Base-by-base conservation (phyloP, 2,888 invertebrate species). In the Patella ulyssiponensis region DNA sequence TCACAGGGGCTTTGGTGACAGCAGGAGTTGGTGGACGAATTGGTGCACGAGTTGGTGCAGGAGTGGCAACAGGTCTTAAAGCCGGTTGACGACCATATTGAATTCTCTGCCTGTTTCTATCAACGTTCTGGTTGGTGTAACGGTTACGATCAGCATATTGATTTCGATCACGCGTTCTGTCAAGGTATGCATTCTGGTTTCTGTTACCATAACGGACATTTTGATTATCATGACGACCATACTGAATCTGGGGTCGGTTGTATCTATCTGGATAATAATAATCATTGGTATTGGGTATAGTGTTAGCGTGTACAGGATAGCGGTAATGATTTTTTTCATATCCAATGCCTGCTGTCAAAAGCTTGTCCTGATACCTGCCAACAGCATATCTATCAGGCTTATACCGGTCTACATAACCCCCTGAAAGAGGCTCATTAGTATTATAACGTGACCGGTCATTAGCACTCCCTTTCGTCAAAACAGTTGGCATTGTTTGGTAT, bases 401-500 rank as follows among this genome's bases (percentile, higher is more conserved):
- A 64, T 12, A 64, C 14, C 23, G 64, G 23, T 64, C 64, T 23
- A 64, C 20, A 15, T 64, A 64, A 64, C 64, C 64, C 23, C 64
- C 64, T 23, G 64, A 64, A 64, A 64, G 64, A 64, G 64, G 64
- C 20, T 64, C 20, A 44, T 44, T 44, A 64, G 20, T 23, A 64
- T 64, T 64, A 64, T 64, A 64, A 23, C 64, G 20, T 23, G 20
- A 64, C 9, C 64, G 23, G 23, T 64, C 64, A 64, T 64, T 64
- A 64, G 20, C 20, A 64, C 23, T 23, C 20, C 64, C 64, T 64
- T 64, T 64, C 20, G 64, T 64, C 23, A 64, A 64, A 23, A 64
- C 64, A 23, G 64, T 64, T 64, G 64, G 64, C 64, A 64, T 64
- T 23, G 64, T 64, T 23, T 64, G 64, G 64, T 23, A 64, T 23